phyloP scores from a whole-genome alignment of 2,113 vertebrate species.

The Pelodiscus sinensis region DNA sequence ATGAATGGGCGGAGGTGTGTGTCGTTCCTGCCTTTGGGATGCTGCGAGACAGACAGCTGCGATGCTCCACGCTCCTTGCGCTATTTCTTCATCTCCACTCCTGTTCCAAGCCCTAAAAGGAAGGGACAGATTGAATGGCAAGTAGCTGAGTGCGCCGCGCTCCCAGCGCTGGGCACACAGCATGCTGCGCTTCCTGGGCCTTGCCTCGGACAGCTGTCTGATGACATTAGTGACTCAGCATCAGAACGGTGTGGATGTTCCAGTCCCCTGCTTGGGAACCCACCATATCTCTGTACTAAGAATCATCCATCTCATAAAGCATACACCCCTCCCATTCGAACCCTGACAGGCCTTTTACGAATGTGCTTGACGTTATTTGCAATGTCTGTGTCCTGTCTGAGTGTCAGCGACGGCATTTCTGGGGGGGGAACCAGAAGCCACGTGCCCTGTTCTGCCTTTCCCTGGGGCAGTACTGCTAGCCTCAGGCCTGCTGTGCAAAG shows the following conservation, averaged over 20 bases:
- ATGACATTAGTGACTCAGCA: constrained; percentile 76
- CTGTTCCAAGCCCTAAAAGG: constrained; percentile 55
- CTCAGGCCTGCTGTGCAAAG: constrained; percentile 69
- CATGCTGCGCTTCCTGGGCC: neutral
- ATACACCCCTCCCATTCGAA: constrained; percentile 69
- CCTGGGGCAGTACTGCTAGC: constrained; percentile 68
- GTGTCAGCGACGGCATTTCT: constrained; percentile 74
- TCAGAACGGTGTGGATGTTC: constrained; percentile 71
- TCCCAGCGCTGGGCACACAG: neutral
- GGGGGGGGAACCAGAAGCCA: constrained; percentile 66
- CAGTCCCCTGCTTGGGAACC: constrained; percentile 68
- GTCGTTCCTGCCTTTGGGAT: constrained; percentile 63
- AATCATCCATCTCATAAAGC: constrained; percentile 83
- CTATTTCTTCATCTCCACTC: constrained; percentile 60
- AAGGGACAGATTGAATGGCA: constrained; percentile 52
- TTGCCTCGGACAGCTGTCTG: neutral
- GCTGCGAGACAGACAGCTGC: constrained; percentile 61
- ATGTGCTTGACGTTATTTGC: constrained; percentile 75
- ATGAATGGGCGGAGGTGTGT: constrained; percentile 65
- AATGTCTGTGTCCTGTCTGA: constrained; percentile 73
- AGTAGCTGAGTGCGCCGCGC: neutral
- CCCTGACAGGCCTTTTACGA: constrained; percentile 71
- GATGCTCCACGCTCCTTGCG: constrained; percentile 66
- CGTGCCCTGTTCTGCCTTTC: constrained; percentile 68
- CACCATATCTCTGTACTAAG: constrained; percentile 74